Percentiles rank a stretch among this genome's conserved stretches.
Conservation (phyloP, 2,113 vertebrate species). For the Nestor notabilis region DNA sequence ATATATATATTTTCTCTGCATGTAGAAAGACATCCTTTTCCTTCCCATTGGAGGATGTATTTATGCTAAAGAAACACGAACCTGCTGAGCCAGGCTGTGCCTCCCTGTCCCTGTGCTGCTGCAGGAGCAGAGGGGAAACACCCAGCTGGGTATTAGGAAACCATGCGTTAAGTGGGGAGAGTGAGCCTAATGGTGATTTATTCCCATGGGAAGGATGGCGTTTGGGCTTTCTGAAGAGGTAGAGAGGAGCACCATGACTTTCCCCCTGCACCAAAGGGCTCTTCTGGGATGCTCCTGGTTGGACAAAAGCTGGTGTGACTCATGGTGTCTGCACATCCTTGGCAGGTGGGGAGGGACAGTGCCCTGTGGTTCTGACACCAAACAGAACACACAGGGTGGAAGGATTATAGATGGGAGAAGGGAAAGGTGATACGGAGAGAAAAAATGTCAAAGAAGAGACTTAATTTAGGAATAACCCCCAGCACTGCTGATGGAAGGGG, state of each 20-base stretch:
- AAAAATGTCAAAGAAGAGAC: not conserved
- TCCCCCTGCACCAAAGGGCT: not conserved
- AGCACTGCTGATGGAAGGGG: not conserved
- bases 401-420: not conserved
- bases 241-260: not conserved
- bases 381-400: not conserved
- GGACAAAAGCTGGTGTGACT: not conserved
- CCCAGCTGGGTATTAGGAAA: not conserved
- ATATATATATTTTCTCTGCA: not conserved
- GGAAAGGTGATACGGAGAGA: not conserved
- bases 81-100: not conserved
- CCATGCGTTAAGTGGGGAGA: accelerated
- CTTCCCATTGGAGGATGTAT: not conserved
- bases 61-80: not conserved
- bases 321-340: accelerated
- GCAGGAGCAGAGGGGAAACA: not conserved
- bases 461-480: not conserved
- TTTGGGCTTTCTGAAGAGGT: not conserved
- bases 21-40: not conserved
- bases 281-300: not conserved
- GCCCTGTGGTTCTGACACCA: not conserved
- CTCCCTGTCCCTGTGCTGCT: not conserved
- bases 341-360: not conserved
- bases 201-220: not conserved
- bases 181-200: not conserved